phyloP scores from a whole-genome alignment of 2,113 vertebrate species.

The Aphelocoma coerulescens region DNA sequence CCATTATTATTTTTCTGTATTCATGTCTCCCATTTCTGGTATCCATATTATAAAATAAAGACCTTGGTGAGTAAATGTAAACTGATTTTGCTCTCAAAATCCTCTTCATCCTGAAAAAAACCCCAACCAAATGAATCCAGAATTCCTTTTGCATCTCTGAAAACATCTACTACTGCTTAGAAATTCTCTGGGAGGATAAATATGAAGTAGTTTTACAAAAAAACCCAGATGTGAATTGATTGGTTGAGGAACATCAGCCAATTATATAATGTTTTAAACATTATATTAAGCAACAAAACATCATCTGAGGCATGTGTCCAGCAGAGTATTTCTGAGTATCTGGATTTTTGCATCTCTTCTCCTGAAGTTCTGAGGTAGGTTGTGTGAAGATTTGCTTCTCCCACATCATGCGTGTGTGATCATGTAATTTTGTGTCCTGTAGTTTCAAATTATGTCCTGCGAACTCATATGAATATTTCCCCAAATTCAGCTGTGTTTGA shows the following conservation, averaged over 20 bases:
- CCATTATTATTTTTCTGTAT: neutral
- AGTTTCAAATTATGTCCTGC: neutral
- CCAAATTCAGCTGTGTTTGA: neutral
- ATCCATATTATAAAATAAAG: neutral
- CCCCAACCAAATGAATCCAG: neutral
- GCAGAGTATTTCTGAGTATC: neutral
- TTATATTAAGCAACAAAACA: neutral
- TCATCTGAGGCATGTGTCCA: neutral
- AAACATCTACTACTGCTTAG: neutral
- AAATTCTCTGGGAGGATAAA: neutral
- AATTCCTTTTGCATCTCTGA: conserved; percentile 5
- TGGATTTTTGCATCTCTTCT: neutral
- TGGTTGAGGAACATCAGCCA: neutral
- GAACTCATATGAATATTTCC: neutral
- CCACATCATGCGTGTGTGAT: neutral
- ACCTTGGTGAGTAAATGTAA: neutral
- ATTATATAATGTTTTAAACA: neutral
- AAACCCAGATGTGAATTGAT: neutral
- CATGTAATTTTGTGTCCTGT: neutral
- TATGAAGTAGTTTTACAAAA: neutral
- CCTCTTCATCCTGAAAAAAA: neutral
- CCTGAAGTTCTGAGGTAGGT: neutral
- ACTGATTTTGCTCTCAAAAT: neutral
- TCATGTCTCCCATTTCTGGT: neutral
- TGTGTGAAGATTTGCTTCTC: neutral